phyloP scores from a whole-genome alignment of 2,113 vertebrate species.

The Sceloporus undulatus region DNA sequence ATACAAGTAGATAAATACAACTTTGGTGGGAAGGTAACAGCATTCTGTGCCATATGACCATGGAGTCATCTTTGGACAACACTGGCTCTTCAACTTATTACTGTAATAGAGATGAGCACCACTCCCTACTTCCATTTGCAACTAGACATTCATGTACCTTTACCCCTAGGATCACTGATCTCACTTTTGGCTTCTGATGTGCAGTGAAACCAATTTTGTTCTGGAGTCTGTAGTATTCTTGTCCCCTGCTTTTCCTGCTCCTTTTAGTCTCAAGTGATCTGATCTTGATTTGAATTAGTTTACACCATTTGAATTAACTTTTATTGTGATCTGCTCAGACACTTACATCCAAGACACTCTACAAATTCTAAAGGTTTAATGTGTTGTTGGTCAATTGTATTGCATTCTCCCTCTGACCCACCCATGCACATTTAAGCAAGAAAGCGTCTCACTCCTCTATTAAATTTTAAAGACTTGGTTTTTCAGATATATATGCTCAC shows the following conservation, averaged over 20 bases:
- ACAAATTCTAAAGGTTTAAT: not conserved
- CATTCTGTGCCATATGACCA: no score
- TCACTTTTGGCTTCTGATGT: no score
- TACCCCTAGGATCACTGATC: no score
- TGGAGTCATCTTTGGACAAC: no score
- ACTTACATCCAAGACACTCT: not conserved
- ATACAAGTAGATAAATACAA: no score
- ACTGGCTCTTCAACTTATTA: no score
- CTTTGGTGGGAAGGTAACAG: no score
- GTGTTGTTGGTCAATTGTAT: not conserved
- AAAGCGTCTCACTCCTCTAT: not conserved
- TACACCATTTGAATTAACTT: not conserved
- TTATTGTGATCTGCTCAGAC: not conserved
- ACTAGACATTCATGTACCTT: no score
- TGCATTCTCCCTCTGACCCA: not conserved
- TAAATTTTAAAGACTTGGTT: not conserved
- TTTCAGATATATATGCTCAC: not conserved
- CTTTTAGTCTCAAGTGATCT: not conserved
- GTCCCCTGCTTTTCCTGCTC: not conserved
- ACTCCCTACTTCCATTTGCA: no score
- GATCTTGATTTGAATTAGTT: not conserved
- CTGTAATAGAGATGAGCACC: no score
- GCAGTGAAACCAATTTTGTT: not conserved
- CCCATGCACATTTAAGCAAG: not conserved
- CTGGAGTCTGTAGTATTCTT: not conserved